A percentile compares a stretch with the other conserved stretches of the same genome.
Evolutionary conservation across 2,113 vertebrate species (phyloP).

Genomic region (Trematocara zebra): DNA sequence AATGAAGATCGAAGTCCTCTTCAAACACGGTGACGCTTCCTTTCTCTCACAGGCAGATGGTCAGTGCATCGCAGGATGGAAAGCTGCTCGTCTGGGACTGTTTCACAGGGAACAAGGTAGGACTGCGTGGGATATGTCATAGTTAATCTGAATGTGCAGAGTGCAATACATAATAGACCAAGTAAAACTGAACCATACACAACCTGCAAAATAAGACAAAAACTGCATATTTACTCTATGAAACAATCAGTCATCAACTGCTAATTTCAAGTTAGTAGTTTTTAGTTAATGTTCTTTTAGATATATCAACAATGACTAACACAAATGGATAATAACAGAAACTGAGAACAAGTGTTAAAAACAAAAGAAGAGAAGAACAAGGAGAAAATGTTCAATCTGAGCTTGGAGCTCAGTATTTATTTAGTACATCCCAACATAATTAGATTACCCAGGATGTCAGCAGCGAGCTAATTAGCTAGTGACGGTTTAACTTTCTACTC

Average conservation of each 20-base stretch:
- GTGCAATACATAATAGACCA: not conserved
- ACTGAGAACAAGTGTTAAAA: not conserved
- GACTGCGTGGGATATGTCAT: rapidly evolving
- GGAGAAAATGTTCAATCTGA: not conserved
- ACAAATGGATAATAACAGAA: not conserved
- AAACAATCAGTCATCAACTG: rapidly evolving
- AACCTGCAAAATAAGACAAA: not conserved
- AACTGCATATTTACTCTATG: not conserved
- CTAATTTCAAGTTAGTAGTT: rapidly evolving
- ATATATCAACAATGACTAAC: not conserved
- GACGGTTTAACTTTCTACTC: not conserved
- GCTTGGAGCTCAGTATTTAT: not conserved
- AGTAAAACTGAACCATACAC: not conserved
- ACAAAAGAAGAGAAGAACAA: not conserved
- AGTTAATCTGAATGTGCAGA: not conserved
- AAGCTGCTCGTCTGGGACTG: slow-evolving; percentile 76
- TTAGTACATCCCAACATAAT: not conserved
- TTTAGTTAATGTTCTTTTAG: not conserved
- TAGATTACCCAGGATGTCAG: not conserved
- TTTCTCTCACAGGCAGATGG: slow-evolving; percentile 61
- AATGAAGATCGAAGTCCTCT: not conserved
- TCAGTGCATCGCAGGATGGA: slow-evolving; percentile 78
- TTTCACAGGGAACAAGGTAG: slow-evolving; percentile 71
- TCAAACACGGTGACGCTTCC: not conserved
- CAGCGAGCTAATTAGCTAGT: not conserved